A percentile compares a stretch with the other conserved stretches of the same genome.
Conservation (phyloP, 1,140 invertebrate species). For the Danaus melanippus region DNA sequence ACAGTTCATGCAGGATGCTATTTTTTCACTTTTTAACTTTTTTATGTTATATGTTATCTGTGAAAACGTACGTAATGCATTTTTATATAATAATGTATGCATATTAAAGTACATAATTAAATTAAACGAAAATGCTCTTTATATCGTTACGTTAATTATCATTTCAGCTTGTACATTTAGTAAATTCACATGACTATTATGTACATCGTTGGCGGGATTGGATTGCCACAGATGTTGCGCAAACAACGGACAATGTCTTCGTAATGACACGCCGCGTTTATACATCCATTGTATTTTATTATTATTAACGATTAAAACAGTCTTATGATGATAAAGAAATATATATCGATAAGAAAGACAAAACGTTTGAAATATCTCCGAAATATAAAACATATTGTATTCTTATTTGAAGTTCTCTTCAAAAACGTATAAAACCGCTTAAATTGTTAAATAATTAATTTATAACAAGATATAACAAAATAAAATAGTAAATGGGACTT, state of each 20-base stretch:
- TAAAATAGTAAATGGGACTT: not conserved
- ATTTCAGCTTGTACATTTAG: not conserved
- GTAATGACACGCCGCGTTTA: conserved; percentile 20
- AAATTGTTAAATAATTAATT: no score
- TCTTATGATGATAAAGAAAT: no score
- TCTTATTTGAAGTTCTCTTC: no score
- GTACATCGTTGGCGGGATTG: conserved; percentile 6
- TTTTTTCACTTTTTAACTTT: conserved; percentile 10
- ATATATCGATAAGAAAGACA: no score
- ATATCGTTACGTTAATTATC: conserved; percentile 1
- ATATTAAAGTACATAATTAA: no score
- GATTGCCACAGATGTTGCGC: conserved; percentile 41
- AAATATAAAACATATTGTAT: no score
- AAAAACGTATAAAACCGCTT: no score
- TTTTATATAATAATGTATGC: no score
- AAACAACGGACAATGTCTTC: conserved; percentile 32
- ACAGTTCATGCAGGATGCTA: conserved; percentile 8
- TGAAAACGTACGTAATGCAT: no score
- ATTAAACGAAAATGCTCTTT: conserved; percentile 1
- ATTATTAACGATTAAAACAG: not conserved
- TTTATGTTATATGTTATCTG: no score
- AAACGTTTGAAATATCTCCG: no score
- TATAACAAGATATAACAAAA: conserved; percentile 1
- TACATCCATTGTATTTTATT: conserved; percentile 5
- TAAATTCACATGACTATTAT: conserved; percentile 7